A percentile compares a stretch with the other conserved stretches of the same genome.
These are phyloP conservation scores for Cochlearius cochlearius DNA, from an alignment of 2,113 vertebrate species.

Conservation along the genomic window DNA sequence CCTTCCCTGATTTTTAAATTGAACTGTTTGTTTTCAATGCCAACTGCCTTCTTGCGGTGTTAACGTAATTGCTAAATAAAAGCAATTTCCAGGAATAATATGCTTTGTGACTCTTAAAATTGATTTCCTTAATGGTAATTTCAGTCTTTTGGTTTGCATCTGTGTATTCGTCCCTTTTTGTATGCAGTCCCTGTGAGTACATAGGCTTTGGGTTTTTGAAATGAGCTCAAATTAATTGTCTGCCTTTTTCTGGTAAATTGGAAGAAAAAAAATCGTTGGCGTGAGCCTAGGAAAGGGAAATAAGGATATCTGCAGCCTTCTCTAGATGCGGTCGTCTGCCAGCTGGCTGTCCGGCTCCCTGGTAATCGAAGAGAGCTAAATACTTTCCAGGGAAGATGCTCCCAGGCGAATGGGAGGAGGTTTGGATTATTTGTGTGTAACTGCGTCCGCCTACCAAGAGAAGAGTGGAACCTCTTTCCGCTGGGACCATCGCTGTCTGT, in stretches of 20 bases:
- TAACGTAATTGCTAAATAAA: constrained; percentile 64
- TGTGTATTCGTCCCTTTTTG: not conserved
- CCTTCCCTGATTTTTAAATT: not conserved
- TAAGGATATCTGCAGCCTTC: not conserved
- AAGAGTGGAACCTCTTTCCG: not conserved
- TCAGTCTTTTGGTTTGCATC: not conserved
- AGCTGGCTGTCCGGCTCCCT: not conserved
- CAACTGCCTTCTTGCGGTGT: constrained; percentile 41
- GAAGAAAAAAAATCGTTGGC: not conserved
- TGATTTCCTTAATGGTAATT: constrained; percentile 12
- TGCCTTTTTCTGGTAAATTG: not conserved
- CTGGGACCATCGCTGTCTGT: accelerated
- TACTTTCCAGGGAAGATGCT: not conserved
- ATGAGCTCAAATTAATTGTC: not conserved
- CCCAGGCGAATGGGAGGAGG: accelerated
- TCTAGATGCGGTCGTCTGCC: not conserved
- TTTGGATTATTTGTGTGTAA: not conserved
- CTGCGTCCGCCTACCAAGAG: accelerated
- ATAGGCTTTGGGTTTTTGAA: not conserved
- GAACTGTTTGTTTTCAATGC: constrained; percentile 53
- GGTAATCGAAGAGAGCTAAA: not conserved
- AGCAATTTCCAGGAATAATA: constrained; percentile 63
- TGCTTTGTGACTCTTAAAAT: constrained; percentile 55
- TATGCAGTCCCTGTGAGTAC: not conserved
- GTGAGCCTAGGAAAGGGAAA: not conserved